Evolutionary conservation across 2,888 invertebrate species (phyloP).

Genomic region (Catocala nupta): DNA sequence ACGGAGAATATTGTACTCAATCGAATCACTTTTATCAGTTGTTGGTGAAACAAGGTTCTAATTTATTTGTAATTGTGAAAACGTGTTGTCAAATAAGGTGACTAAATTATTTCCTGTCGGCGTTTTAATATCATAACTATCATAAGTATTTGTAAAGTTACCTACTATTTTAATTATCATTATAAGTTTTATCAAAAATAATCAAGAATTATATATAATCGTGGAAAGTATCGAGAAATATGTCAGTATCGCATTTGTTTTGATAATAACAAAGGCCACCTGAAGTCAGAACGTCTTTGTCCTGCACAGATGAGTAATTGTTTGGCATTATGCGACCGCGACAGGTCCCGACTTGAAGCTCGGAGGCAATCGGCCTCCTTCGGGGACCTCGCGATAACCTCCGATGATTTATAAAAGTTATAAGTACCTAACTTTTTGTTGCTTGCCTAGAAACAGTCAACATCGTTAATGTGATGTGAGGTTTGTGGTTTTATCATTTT

Average conservation of each 20-base stretch:
- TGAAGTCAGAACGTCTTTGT: constrained; percentile 47
- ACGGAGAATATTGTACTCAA: constrained; percentile 42
- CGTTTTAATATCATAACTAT: too few species aligned
- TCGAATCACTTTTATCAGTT: constrained; percentile 28
- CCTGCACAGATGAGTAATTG: constrained; percentile 53
- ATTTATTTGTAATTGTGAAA: neutral
- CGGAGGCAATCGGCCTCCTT: constrained; percentile 67
- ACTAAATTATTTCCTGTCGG: neutral
- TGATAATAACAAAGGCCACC: constrained; percentile 39
- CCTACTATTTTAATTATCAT: neutral
- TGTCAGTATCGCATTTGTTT: constrained; percentile 15
- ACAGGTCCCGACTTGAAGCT: constrained; percentile 79
- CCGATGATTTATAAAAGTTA: constrained; percentile 51
- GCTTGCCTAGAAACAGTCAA: constrained; percentile 34
- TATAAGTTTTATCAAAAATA: neutral
- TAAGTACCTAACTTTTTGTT: constrained; percentile 37
- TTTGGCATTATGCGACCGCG: constrained; percentile 61
- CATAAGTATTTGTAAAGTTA: neutral
- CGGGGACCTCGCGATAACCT: constrained; percentile 73
- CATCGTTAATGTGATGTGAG: constrained; percentile 13
- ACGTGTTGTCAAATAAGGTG: neutral
- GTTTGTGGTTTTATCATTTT: constrained; percentile 15
- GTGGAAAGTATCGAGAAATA: constrained; percentile 14
- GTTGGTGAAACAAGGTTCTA: constrained; percentile 1
- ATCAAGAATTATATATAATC: constrained; percentile 7